Evolutionary conservation across 2,888 invertebrate genomes (phyloP).

Genomic region (Pristionchus entomophagus): DNA sequence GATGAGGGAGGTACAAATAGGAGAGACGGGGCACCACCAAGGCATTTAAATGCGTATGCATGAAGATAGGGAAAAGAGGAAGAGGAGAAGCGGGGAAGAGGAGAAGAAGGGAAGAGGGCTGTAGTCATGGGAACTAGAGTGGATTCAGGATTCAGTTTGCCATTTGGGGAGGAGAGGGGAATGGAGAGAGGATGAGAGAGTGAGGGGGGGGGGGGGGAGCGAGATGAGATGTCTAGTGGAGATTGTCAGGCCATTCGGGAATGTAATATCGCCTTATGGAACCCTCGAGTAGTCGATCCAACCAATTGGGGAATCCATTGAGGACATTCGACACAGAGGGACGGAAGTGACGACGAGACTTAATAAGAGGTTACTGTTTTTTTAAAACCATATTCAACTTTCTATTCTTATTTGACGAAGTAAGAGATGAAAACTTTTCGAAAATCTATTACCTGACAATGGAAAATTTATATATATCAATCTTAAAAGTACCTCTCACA

Average conservation of each 20-base stretch:
- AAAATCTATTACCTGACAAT: too few relatives aligned
- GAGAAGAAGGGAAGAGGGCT: not conserved
- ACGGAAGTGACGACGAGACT: constrained; percentile 41
- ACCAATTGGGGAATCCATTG: constrained; percentile 94
- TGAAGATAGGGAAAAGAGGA: not conserved
- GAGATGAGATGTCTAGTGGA: constrained; percentile 50
- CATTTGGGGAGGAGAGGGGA: not conserved
- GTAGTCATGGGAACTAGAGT: constrained; percentile 25
- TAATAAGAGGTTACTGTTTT: not conserved
- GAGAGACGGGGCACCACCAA: too few relatives aligned
- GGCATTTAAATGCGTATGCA: not conserved
- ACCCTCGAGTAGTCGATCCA: constrained; percentile 96
- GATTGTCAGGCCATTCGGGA: constrained; percentile 90
- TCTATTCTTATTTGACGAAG: too few relatives aligned
- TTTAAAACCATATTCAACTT: too few relatives aligned
- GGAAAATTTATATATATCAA: too few relatives aligned
- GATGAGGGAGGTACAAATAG: not conserved
- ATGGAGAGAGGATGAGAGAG: not conserved
- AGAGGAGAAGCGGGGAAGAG: not conserved
- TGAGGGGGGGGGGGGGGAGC: not conserved
- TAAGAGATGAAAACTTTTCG: too few relatives aligned
- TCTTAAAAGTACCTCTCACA: too few relatives aligned
- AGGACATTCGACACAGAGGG: constrained; percentile 82
- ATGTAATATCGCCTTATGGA: constrained; percentile 94
- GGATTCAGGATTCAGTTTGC: not conserved